Base-by-base conservation (phyloP, 2,797 vertebrate genomes). In the Iguana delicatissima region DNA sequence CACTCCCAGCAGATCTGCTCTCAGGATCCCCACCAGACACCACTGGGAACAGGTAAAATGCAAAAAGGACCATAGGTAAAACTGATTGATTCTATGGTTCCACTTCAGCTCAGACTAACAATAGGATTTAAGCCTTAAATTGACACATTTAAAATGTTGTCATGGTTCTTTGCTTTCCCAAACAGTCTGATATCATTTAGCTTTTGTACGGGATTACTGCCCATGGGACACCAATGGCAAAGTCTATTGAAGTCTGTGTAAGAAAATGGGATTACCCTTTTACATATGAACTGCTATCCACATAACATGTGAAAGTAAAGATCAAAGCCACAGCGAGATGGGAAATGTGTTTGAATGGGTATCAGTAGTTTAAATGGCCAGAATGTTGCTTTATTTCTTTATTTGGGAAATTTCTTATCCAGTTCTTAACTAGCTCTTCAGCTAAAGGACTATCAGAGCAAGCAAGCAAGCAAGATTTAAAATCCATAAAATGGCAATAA, bases 401-500 rank as follows among this genome's bases (percentile, higher is more conserved):
- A 72, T 88, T 29, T 46, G 50, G 52, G 12, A 82, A 57, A 59
- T 73, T 29, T 73, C 16, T 59, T 82, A 38, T 42, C 35, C 9
- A 80, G 42, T 22, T 35, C 29, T 87, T 52, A 50, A 59, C 26
- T 18, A 80, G 29, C 32, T 35, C 29, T 87, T 52, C 69, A 59
- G 67, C 18, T 24, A 82, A 59, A 82, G 26, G 4, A 16, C 20
- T 74, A 50, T 32, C 80, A 74, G 29, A 83, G 38, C 64, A 89
- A 35, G 42, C 22, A 46, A 85, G 57, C 26, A 55, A 57, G 57
- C 26, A 38, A 69, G 80, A 81, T 72, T 57, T 52, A 55, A 88
- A 88, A 81, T 13, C 64, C 81, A 20, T 72, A 81, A 88, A 73
- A 64, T 13, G 29, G 14, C 13, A 29, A 86, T 62, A 86, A 86